Evolutionary conservation across 2,797 vertebrate genomes (phyloP).

Genomic region (Chelon labrosus): DNA sequence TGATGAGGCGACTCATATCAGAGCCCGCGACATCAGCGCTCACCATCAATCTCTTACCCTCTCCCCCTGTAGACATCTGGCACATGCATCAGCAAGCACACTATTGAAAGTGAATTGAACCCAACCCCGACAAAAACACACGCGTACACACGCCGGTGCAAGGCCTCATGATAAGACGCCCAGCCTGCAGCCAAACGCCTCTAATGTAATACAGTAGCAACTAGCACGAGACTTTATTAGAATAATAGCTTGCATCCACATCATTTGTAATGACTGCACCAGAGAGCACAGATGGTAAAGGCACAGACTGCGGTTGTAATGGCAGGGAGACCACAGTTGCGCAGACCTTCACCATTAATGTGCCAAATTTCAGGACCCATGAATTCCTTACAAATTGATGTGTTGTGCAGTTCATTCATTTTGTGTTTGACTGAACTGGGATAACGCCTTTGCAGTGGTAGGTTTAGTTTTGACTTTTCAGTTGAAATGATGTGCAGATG

Average conservation of each 20-base stretch:
- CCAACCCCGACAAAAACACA: constrained; percentile 55
- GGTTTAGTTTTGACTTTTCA: constrained; percentile 11
- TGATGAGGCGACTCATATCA: constrained; percentile 89
- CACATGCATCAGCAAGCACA: constrained; percentile 79
- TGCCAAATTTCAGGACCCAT: constrained; percentile 24
- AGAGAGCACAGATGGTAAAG: constrained; percentile 49
- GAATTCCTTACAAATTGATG: background rate
- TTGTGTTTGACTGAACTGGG: background rate
- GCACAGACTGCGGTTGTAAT: constrained; percentile 34
- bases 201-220: constrained; percentile 60
- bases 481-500: background rate
- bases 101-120: constrained; percentile 66
- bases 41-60: constrained; percentile 83
- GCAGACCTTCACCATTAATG: constrained; percentile 18
- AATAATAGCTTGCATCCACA: constrained; percentile 53
- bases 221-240: constrained; percentile 56
- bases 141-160: constrained; percentile 29
- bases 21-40: constrained; percentile 80
- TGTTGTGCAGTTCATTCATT: background rate
- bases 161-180: constrained; percentile 61
- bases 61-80: constrained; percentile 73
- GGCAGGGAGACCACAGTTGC: constrained; percentile 20
- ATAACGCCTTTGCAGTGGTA: background rate
- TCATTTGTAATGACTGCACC: constrained; percentile 55
- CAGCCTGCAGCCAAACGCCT: constrained; percentile 55